A percentile compares a stretch with the other conserved stretches of the same genome.
Evolutionary conservation across 2,113 vertebrate genomes (phyloP).

Genomic region (Aramus guarauna): DNA sequence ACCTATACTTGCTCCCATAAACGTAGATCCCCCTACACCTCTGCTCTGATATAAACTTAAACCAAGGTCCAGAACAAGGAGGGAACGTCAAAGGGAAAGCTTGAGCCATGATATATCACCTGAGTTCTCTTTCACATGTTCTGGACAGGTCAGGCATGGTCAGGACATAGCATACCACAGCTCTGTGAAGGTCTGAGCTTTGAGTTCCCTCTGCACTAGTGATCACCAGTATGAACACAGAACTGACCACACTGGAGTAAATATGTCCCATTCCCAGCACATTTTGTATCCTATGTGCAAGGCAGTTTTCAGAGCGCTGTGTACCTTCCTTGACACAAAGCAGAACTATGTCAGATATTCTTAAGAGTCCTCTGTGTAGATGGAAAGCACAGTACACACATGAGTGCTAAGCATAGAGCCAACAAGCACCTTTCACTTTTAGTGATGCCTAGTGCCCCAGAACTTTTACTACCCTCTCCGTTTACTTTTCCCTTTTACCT

Average conservation of each 20-base stretch:
- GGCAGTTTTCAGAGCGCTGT: neutral
- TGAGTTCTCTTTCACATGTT: neutral
- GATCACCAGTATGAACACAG: neutral
- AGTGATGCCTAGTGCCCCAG: neutral
- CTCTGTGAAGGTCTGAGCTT: neutral
- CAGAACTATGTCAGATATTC: neutral
- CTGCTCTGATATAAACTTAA: neutral
- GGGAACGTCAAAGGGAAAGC: neutral
- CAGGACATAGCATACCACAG: neutral
- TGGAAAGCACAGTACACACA: neutral
- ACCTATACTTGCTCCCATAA: neutral
- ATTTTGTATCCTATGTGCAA: neutral
- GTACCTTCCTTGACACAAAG: neutral
- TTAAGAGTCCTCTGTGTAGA: neutral
- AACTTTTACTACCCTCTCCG: neutral
- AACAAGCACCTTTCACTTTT: neutral
- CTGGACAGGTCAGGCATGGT: neutral
- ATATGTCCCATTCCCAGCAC: neutral
- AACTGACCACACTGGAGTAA: neutral
- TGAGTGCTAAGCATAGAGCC: neutral
- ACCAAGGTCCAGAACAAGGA: neutral
- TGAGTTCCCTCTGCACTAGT: neutral
- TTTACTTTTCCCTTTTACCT: neutral
- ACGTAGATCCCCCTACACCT: accelerated
- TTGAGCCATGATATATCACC: neutral